Base-by-base conservation (phyloP, 2,113 vertebrate species). In the Camelus bactrianus region DNA sequence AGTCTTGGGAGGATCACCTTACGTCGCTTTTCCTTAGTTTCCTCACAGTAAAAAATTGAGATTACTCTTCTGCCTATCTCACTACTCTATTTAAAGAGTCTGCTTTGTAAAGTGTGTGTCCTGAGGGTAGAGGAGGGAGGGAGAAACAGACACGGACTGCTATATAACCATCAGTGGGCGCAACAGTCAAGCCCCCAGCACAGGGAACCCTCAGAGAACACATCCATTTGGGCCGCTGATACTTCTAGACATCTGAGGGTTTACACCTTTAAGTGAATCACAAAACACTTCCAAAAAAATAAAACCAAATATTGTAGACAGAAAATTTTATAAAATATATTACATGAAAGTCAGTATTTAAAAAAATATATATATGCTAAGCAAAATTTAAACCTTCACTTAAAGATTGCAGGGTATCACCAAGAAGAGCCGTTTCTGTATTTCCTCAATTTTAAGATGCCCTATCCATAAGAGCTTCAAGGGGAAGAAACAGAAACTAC, bases 241-340 rank as follows among this genome's bases (percentile, higher is more conserved):
- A 42, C 28, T 70, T 67, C 94, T 6, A 67, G 62, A 80, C 79
- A 56, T n/a, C 28, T 4, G 20, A 83, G 56, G 60, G 58, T 38
- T 88, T 32, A 65, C 1, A 67, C 6, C 48, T 86, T 77, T 82
- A 86, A 16, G 58, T 1, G 28, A 89, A 32, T 52, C 73, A 64
- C 50, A 75, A 75, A 89, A 76, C 28, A 54, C 7, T 83, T 76
- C 5, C 0, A 8, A 56, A 76, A 76, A 82, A 79, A 64, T 28
- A 75, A 93, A 80, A 84, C 54, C 22, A 72, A 85, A 48, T 26
- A n/a, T 35, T 95, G 84, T 70, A 82, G 50, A 94, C 28, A 86
- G 72, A 86, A 95, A 93, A 58, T 4, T 38, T 67, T 54, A 54
- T 19, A 85, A 79, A 64, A 65, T 17, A 62, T 30, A 77, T 67